Evolutionary conservation across 2,797 vertebrate genomes (phyloP).

Genomic region (Notolepis coatsorum): DNA sequence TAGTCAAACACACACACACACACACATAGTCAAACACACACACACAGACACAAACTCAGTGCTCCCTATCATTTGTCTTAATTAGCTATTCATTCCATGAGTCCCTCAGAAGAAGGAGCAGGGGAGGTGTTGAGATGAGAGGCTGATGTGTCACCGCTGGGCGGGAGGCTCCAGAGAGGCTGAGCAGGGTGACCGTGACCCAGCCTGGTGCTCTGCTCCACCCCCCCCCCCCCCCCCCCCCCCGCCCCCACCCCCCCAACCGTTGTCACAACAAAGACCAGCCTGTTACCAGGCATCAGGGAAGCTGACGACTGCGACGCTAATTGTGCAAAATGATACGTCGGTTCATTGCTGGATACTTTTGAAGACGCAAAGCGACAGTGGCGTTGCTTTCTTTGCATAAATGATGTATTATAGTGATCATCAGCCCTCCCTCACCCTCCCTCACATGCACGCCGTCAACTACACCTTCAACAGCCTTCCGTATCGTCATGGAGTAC

Average conservation of each 20-base stretch:
- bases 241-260: background rate
- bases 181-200: constrained; percentile 20
- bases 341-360: constrained; percentile 16
- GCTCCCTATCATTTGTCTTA: constrained; percentile 53
- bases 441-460: background rate
- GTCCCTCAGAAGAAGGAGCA: constrained; percentile 25
- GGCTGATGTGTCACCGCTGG: background rate
- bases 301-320: constrained; percentile 45
- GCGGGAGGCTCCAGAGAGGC: background rate
- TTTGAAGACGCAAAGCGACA: constrained; percentile 23
- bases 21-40: constrained; percentile 28
- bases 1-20: constrained; percentile 12
- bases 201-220: no score
- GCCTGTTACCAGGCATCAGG: constrained; percentile 51
- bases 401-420: constrained; percentile 4
- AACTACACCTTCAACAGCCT: no score
- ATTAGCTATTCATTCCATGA: constrained; percentile 60
- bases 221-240: background rate
- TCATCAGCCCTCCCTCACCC: background rate
- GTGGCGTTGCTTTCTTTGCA: constrained; percentile 8
- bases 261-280: constrained; percentile 62
- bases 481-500: no score
- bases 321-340: constrained; percentile 62
- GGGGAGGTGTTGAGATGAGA: background rate
- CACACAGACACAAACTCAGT: background rate